Base-by-base conservation (phyloP, 2,888 invertebrate genomes). In the Digitonthophagus gazella region DNA sequence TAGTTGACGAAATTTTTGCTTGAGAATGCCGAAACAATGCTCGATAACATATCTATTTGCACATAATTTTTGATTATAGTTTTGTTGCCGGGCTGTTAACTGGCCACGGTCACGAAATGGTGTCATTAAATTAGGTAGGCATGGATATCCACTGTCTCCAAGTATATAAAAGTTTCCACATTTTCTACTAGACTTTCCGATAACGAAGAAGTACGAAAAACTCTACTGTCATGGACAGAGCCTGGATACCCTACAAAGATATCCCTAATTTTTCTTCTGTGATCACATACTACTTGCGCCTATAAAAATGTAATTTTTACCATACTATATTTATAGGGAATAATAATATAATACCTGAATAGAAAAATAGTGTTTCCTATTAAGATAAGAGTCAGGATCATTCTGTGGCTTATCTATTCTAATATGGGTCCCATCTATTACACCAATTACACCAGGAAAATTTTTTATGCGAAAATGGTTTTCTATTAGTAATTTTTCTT, bases 251-350 rank as follows among this genome's bases (percentile, higher is more conserved):
- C 71, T 14, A 67, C 4, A 63, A 67, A 65, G n/a, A 70, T 55
- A 8, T 70, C 61, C 14, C 55, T 65, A n/a, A 66, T 69, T 28
- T 54, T 28, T 66, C 14, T 15, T 22, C 58, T 55, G 58, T n/a
- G n/a, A n/a, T 69, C 69, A 58, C 69, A 69, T 54, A 69, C 69
- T 20, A 69, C 58, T 71, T 73, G 57, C 67, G 73, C 72, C 73
- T 16, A 69, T 67, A 44, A 44, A 44, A 44, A 44, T 11, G 3
- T 44, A 8, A 44, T 1, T 44, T 44, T 44, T 11, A 44, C 6
- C 1, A 1, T 11, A 44, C 2, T 11, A 44, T 8, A 44, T 44
- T 8, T 44, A 44, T 3, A n/a, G n/a, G n/a, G n/a, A n/a, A 2
- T 44, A 2, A 44, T 44, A 44, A 6, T 44, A 44, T 1, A 44